Evolutionary conservation across 2,113 vertebrate genomes (phyloP).

Genomic region (Neolamprologus tretocephalus): DNA sequence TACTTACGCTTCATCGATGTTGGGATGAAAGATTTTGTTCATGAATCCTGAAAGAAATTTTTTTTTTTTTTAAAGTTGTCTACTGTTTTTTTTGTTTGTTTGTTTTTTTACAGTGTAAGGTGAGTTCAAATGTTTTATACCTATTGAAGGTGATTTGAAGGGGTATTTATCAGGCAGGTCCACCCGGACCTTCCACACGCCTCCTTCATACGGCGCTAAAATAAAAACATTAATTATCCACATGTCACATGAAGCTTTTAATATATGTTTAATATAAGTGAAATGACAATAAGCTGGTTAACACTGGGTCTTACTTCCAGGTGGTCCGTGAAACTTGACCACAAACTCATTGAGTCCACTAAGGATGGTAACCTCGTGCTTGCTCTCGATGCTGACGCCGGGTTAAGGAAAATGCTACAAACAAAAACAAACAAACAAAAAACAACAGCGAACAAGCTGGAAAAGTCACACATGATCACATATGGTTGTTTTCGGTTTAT

Average conservation of each 20-base stretch:
- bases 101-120: background rate
- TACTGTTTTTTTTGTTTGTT: background rate
- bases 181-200: slow-evolving; percentile 98
- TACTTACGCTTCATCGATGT: slow-evolving; percentile 99
- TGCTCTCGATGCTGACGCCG: slow-evolving; percentile 89
- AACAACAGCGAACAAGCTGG: background rate
- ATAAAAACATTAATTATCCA: background rate
- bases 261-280: background rate
- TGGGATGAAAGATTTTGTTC: slow-evolving; percentile 99
- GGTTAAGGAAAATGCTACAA: slow-evolving; percentile 63
- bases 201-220: slow-evolving; percentile 91
- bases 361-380: slow-evolving; percentile 97
- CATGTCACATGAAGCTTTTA: background rate
- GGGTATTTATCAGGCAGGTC: slow-evolving; percentile 99
- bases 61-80: no score
- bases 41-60: slow-evolving; percentile 83
- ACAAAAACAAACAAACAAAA: background rate
- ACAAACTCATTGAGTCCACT: slow-evolving; percentile 99
- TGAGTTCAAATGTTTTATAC: slow-evolving; percentile 55
- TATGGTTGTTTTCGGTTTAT: background rate
- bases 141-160: slow-evolving; percentile 99
- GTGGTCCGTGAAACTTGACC: slow-evolving; percentile 98
- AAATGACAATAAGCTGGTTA: background rate
- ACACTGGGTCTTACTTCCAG: slow-evolving; percentile 86
- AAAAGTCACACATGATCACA: background rate